Conservation (phyloP, 2,113 vertebrate species). For the Aix galericulata region DNA sequence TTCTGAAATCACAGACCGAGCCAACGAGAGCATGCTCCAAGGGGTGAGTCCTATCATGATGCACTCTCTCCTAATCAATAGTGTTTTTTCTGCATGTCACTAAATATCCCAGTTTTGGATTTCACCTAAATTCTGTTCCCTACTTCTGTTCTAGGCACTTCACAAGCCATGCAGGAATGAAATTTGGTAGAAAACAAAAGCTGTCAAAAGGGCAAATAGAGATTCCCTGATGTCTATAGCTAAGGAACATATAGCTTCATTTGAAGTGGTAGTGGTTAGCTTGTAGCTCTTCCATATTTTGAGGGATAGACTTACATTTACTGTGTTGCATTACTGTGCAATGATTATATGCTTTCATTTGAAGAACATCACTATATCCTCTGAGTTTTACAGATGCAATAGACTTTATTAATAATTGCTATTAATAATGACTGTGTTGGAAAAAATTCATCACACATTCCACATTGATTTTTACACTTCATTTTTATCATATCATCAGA, state of each 20-base stretch:
- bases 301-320: neutral
- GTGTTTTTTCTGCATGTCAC: neutral
- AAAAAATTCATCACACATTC: neutral
- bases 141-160: neutral
- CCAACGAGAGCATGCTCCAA: conserved; percentile 92
- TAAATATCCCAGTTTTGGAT: too few species aligned
- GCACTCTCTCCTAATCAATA: neutral
- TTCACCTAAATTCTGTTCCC: neutral
- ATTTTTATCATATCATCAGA: neutral
- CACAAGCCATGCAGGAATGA: neutral
- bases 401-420: neutral
- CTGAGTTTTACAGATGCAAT: neutral
- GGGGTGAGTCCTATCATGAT: conserved; percentile 84
- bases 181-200: neutral
- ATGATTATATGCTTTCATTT: neutral
- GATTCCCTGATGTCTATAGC: neutral
- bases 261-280: neutral
- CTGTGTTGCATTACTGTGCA: neutral
- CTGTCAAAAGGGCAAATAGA: neutral
- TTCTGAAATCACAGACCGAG: conserved; percentile 89
- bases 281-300: neutral
- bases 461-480: neutral
- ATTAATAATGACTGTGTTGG: neutral
- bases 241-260: neutral
- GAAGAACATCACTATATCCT: neutral